Percentiles rank a stretch among this genome's conserved stretches.
Evolutionary conservation across 2,888 invertebrate species (phyloP).

Genomic region (Spilosoma lubricipeda): DNA sequence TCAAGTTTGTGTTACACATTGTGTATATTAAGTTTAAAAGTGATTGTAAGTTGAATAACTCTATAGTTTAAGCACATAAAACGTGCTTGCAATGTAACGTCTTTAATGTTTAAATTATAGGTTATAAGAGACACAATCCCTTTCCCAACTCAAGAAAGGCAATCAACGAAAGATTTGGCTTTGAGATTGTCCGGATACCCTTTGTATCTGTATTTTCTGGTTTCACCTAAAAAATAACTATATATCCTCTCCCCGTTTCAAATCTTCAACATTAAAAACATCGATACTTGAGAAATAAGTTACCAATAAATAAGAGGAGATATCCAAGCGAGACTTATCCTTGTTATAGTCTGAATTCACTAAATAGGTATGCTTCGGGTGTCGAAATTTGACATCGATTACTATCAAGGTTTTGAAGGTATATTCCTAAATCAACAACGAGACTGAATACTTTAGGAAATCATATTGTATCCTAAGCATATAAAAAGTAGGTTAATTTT

Average conservation of each 20-base stretch:
- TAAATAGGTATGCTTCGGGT: not conserved
- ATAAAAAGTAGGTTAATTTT: not conserved
- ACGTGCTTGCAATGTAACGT: slow-evolving; percentile 54
- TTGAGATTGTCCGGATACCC: not conserved
- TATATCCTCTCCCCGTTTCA: not conserved
- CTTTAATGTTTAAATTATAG: slow-evolving; percentile 55
- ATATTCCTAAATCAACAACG: not conserved
- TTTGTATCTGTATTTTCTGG: too few relatives aligned
- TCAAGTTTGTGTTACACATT: not conserved
- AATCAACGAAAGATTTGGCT: not conserved
- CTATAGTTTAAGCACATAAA: slow-evolving; percentile 49
- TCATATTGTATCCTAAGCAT: not conserved
- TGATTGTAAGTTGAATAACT: slow-evolving; percentile 23
- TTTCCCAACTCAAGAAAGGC: not conserved
- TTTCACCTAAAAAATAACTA: not conserved
- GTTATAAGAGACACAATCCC: not conserved
- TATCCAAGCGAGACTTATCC: not conserved
- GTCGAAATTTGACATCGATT: not conserved
- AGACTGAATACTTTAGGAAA: not conserved
- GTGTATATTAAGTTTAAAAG: not conserved
- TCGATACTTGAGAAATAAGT: not conserved
- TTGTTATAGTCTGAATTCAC: not conserved
- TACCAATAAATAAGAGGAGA: not conserved
- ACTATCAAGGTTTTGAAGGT: not conserved
- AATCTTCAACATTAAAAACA: not conserved